Conservation (phyloP, 2,113 vertebrate species). For the Plecturocebus donacophilus region DNA sequence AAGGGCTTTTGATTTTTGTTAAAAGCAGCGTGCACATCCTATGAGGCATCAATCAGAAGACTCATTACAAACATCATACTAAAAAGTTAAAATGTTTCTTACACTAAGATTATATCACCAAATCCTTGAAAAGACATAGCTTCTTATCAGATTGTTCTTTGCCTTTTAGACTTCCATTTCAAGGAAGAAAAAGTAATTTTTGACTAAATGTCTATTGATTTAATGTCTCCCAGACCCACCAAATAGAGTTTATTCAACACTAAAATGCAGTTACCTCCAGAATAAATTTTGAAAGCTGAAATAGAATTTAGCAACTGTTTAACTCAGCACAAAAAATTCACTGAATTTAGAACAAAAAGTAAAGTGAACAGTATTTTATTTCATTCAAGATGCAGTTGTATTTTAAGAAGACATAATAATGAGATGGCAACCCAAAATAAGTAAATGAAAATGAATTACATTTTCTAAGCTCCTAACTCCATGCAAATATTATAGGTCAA, state of each 20-base stretch:
- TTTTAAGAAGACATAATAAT: neutral
- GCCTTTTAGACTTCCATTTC: conserved; percentile 41
- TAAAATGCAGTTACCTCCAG: conserved; percentile 39
- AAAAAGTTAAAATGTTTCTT: conserved; percentile 58
- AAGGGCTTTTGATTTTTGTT: conserved; percentile 60
- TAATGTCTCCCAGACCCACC: conserved; percentile 45
- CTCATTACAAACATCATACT: neutral
- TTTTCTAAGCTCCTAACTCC: neutral
- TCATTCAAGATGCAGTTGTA: neutral
- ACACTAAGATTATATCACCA: neutral
- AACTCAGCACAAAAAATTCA: neutral
- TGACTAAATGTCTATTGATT: conserved; percentile 68
- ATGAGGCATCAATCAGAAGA: conserved; percentile 54
- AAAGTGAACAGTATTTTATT: neutral
- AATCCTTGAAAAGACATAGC: conserved; percentile 29
- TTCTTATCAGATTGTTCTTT: conserved; percentile 57
- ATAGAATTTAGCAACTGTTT: conserved; percentile 43
- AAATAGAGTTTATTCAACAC: conserved; percentile 37
- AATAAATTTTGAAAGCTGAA: conserved; percentile 60
- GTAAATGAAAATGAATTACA: neutral
- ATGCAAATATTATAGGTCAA: neutral
- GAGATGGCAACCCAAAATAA: conserved; percentile 30
- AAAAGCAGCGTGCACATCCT: conserved; percentile 54
- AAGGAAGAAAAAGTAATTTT: conserved; percentile 63
- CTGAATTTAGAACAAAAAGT: conserved; percentile 37